A percentile compares a stretch with the other conserved stretches of the same genome.
Conservation (phyloP, 2,888 invertebrate genomes). For the Spilarctia lutea region DNA sequence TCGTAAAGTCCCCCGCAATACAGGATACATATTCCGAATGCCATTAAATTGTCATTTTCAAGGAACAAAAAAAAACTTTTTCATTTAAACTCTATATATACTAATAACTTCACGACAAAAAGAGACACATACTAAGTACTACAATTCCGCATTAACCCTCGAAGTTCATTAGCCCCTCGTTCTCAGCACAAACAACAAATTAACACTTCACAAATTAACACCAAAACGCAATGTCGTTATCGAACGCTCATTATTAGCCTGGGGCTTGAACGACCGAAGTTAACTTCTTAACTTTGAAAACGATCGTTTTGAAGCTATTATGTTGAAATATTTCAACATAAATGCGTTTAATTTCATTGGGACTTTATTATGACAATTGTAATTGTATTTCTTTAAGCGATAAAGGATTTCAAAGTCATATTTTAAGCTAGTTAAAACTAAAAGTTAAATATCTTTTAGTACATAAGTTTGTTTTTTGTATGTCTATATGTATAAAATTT, state of each 20-base stretch:
- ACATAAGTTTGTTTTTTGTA: no score
- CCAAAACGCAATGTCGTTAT: constrained; percentile 52
- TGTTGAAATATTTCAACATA: constrained; percentile 43
- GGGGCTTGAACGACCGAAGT: constrained; percentile 54
- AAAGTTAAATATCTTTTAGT: background rate
- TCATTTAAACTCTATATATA: background rate
- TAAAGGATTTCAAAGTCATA: background rate
- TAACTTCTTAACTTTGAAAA: constrained; percentile 53
- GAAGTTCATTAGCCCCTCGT: constrained; percentile 11
- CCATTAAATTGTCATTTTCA: no score
- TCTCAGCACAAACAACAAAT: constrained; percentile 39
- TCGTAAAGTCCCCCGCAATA: no score
- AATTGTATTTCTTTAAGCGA: constrained; percentile 1
- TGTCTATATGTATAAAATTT: background rate
- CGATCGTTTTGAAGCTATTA: constrained; percentile 53
- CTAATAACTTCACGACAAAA: background rate
- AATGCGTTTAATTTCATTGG: constrained; percentile 41
- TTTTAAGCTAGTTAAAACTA: background rate
- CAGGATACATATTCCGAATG: no score
- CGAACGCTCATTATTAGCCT: constrained; percentile 52
- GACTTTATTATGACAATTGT: constrained; percentile 25
- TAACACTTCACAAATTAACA: constrained; percentile 49
- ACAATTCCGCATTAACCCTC: background rate
- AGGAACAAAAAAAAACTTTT: no score
- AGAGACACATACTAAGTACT: background rate